phyloP scores from a whole-genome alignment of 2,888 invertebrate species.

The Cloeon dipterum region DNA sequence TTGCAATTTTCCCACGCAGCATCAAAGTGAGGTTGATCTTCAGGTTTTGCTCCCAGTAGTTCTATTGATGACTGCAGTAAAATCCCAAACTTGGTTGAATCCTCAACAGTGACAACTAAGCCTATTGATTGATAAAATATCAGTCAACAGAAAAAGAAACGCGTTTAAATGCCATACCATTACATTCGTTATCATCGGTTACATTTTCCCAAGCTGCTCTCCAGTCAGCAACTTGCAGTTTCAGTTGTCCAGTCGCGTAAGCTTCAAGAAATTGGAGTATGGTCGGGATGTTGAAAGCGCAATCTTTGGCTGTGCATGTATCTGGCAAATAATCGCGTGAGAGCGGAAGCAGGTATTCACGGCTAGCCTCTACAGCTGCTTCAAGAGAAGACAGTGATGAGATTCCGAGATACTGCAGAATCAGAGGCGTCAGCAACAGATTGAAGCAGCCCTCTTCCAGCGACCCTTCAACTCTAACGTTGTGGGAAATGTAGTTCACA shows the following conservation, averaged over 20 bases:
- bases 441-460: neutral
- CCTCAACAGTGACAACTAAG: slow-evolving; percentile 3
- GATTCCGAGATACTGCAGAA: neutral
- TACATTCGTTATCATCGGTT: neutral
- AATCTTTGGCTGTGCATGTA: neutral
- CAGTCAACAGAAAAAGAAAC: neutral
- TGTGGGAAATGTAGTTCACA: neutral
- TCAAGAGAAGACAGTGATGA: slow-evolving; percentile 2
- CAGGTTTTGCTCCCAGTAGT: no score
- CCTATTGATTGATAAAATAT: slow-evolving; percentile 1
- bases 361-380: slow-evolving; percentile 1
- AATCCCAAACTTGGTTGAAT: slow-evolving; percentile 3
- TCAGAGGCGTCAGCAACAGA: neutral
- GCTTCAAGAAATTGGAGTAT: slow-evolving; percentile 8
- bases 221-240: slow-evolving; percentile 1
- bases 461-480: neutral
- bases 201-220: neutral
- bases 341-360: neutral
- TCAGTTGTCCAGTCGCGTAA: slow-evolving; percentile 3
- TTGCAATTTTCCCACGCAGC: neutral
- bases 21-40: no score
- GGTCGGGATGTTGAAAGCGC: neutral
- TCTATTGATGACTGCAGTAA: slow-evolving; percentile 1
- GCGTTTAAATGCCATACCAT: neutral
- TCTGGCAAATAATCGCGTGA: neutral